Conservation (phyloP, 1,140 invertebrate species). For the Maconellicoccus hirsutus region DNA sequence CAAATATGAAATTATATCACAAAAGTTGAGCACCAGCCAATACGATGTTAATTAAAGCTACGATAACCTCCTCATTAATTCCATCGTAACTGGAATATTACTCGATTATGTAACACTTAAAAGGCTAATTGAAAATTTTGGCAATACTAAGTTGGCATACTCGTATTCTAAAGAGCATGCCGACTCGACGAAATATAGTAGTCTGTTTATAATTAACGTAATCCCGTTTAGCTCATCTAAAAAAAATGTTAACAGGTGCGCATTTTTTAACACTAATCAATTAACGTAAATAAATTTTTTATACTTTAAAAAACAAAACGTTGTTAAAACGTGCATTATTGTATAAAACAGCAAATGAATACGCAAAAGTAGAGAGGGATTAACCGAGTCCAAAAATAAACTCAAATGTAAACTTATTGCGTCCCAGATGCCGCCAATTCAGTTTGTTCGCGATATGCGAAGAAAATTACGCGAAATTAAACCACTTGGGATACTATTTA, state of each 20-base stretch:
- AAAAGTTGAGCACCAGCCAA: too few relatives aligned
- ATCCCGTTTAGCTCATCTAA: neutral
- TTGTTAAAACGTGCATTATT: neutral
- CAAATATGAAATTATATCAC: too few relatives aligned
- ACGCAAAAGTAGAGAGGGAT: neutral
- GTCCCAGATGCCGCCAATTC: neutral
- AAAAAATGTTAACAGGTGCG: neutral
- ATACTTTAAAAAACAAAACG: neutral
- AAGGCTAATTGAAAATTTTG: neutral
- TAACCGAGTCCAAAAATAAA: neutral
- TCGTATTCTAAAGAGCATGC: neutral
- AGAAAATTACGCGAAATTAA: neutral
- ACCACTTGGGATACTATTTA: neutral
- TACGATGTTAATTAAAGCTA: too few relatives aligned
- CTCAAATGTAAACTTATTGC: neutral
- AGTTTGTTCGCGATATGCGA: neutral
- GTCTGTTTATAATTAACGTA: neutral
- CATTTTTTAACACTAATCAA: neutral
- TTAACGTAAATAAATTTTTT: neutral
- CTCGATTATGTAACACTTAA: too few relatives aligned
- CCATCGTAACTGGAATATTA: too few relatives aligned
- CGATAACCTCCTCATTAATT: too few relatives aligned
- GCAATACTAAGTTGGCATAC: neutral
- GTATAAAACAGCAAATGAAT: neutral
- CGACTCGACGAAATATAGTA: neutral